Conservation (phyloP, 1,140 invertebrate genomes). For the Epicauta chinensis region DNA sequence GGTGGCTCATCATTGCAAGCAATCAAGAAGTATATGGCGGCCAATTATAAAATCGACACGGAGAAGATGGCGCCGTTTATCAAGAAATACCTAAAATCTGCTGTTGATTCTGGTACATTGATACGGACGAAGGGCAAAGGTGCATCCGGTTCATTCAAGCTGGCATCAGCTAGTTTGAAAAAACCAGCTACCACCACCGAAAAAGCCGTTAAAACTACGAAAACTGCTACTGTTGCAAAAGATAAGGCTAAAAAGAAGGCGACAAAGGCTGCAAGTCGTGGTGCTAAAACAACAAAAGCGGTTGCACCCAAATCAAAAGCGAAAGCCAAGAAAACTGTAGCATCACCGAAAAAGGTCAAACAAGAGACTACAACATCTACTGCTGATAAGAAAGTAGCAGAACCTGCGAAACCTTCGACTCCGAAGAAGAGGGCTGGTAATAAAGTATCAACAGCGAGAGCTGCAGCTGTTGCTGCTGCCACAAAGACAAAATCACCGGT, state of each 20-base stretch:
- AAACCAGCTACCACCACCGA: no score
- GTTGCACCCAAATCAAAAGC: slow-evolving; percentile 10
- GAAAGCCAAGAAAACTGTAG: no score
- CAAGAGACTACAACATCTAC: no score
- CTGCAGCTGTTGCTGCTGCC: slow-evolving; percentile 2
- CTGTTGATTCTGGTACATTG: slow-evolving; percentile 48
- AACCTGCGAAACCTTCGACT: not conserved
- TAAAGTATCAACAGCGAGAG: not conserved
- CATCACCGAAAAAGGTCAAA: no score
- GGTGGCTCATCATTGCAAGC: slow-evolving; percentile 49
- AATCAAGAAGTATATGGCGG: slow-evolving; percentile 48
- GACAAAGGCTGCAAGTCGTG: no score
- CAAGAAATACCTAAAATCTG: slow-evolving; percentile 52
- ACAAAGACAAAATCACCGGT: slow-evolving; percentile 19
- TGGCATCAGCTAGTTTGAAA: no score
- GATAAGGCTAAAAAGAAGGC: no score
- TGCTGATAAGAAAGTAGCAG: slow-evolving; percentile 6
- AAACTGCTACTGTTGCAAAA: no score
- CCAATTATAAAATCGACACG: slow-evolving; percentile 13
- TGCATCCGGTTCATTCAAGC: slow-evolving; percentile 54
- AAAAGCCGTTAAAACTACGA: no score
- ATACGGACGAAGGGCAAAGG: slow-evolving; percentile 57
- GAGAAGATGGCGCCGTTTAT: slow-evolving; percentile 48
- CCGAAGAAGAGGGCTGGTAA: not conserved
- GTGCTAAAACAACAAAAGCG: slow-evolving; percentile 7